Conservation (phyloP, 2,888 invertebrate species). For the Cephus runcator region DNA sequence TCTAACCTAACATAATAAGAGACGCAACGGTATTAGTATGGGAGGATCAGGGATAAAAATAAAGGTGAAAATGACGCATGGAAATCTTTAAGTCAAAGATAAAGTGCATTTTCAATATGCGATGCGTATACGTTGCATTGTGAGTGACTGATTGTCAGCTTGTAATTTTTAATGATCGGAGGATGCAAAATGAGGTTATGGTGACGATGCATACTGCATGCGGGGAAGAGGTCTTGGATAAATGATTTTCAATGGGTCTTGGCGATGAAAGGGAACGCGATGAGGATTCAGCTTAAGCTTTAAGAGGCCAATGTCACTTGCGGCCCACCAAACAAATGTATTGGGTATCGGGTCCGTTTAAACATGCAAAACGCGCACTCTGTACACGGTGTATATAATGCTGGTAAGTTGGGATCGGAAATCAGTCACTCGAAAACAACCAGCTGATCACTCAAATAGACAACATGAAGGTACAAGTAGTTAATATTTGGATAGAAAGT, state of each 20-base stretch:
- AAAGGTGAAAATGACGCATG: background rate
- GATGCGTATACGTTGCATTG: background rate
- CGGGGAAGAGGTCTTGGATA: background rate
- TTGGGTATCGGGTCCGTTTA: conserved; percentile 35
- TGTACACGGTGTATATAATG: conserved; percentile 55
- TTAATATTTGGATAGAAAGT: background rate
- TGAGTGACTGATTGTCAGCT: background rate
- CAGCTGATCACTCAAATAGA: conserved; percentile 35
- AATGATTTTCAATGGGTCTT: background rate
- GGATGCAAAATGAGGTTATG: background rate
- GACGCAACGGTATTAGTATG: background rate
- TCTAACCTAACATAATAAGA: background rate
- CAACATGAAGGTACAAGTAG: conserved; percentile 56
- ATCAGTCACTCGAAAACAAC: conserved; percentile 58
- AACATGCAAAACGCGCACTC: conserved; percentile 53
- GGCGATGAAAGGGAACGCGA: conserved; percentile 15
- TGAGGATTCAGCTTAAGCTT: conserved; percentile 49
- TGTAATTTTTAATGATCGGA: background rate
- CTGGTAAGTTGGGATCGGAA: conserved; percentile 36
- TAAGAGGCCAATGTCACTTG: conserved; percentile 63
- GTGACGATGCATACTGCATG: background rate
- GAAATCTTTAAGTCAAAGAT: background rate
- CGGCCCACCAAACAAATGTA: conserved; percentile 7
- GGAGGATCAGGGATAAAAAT: background rate
- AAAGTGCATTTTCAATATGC: background rate